phyloP scores from a whole-genome alignment of 2,113 vertebrate species.

The Dromaius novaehollandiae region DNA sequence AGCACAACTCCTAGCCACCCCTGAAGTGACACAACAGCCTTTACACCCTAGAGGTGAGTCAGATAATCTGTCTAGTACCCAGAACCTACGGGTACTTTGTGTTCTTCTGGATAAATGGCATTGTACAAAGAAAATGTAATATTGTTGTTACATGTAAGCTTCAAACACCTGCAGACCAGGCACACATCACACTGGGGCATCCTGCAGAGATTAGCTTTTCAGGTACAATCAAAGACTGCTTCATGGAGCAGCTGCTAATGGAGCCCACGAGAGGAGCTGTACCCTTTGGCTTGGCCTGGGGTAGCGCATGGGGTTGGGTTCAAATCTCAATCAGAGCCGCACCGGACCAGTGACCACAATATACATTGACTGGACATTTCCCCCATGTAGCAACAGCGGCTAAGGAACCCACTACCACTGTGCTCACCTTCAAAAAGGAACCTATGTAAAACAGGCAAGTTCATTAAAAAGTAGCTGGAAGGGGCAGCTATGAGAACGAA shows the following conservation, averaged over 20 bases:
- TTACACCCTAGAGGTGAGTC: background rate
- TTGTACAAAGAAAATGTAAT: background rate
- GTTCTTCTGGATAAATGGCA: rapidly evolving
- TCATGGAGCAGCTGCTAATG: background rate
- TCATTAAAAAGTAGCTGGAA: background rate
- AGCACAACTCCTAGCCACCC: background rate
- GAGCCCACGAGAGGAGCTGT: background rate
- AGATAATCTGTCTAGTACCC: background rate
- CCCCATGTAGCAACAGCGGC: background rate
- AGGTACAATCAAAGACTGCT: background rate
- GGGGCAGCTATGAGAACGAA: background rate
- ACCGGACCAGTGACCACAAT: background rate
- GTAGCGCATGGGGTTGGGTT: background rate
- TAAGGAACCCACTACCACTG: background rate
- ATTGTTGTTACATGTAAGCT: background rate
- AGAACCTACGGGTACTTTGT: background rate
- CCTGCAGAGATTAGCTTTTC: background rate
- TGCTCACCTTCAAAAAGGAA: too few species aligned
- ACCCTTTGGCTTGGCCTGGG: background rate
- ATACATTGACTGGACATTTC: background rate
- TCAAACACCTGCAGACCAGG: background rate
- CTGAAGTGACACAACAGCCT: background rate
- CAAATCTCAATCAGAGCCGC: background rate
- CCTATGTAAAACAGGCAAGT: too few species aligned
- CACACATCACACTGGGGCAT: background rate